Percentiles rank a stretch among this genome's conserved stretches.
These are phyloP conservation scores for Elmis aenea DNA, from an alignment of 2,888 invertebrate species.

Conservation along the genomic window DNA sequence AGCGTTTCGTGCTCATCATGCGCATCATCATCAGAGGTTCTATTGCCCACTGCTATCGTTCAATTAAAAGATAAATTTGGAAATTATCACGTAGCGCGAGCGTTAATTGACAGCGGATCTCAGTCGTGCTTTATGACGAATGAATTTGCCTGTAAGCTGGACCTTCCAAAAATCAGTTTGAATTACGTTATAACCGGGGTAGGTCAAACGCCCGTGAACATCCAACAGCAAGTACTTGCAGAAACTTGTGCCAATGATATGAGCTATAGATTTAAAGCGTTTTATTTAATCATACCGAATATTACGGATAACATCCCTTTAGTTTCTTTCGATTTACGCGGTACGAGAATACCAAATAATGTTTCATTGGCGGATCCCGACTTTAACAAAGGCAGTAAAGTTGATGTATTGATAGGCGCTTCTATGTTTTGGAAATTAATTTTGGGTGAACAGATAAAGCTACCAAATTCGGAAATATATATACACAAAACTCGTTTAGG, in stretches of 20 bases:
- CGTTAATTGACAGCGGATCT: slow-evolving; percentile 5
- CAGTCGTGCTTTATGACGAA: slow-evolving; percentile 5
- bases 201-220: too few species aligned
- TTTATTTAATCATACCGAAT: slow-evolving; percentile 5
- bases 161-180: too few species aligned
- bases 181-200: too few species aligned
- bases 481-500: slow-evolving; percentile 21
- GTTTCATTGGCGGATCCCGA: slow-evolving; percentile 20
- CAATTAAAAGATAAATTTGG: too few species aligned
- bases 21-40: too few species aligned
- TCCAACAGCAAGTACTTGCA: too few species aligned
- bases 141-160: slow-evolving; percentile 1
- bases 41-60: too few species aligned
- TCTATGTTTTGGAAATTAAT: slow-evolving; percentile 18
- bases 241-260: neutral
- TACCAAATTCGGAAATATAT: slow-evolving; percentile 5
- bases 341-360: slow-evolving; percentile 4
- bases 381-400: slow-evolving; percentile 12
- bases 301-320: slow-evolving; percentile 8
- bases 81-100: too few species aligned
- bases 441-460: slow-evolving; percentile 6
- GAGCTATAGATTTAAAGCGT: slow-evolving; percentile 1
- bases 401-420: slow-evolving; percentile 23
- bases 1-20: too few species aligned
- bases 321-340: slow-evolving; percentile 19